phyloP scores from a whole-genome alignment of 2,113 vertebrate genomes.

The Solea senegalensis region DNA sequence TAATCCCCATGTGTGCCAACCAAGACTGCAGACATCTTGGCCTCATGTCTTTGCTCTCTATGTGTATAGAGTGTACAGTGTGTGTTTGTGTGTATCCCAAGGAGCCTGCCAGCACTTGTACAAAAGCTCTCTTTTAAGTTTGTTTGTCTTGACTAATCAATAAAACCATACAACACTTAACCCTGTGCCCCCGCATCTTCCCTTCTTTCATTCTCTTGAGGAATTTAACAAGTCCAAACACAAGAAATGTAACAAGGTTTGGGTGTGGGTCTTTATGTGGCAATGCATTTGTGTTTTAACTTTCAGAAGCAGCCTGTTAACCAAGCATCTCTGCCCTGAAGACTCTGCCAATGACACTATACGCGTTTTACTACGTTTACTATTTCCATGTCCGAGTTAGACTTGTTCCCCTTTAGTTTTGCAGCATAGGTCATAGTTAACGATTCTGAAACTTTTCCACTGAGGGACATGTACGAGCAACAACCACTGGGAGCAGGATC shows the following conservation, averaged over 20 bases:
- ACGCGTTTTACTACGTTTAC: no score
- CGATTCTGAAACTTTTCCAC: no score
- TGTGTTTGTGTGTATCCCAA: constrained; percentile 30
- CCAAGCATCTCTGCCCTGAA: no score
- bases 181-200: constrained; percentile 31
- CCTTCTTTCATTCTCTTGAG: background rate
- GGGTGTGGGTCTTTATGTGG: background rate
- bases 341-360: no score
- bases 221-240: constrained; percentile 26
- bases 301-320: background rate
- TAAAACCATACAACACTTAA: constrained; percentile 55
- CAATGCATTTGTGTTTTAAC: background rate
- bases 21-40: constrained; percentile 62
- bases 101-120: constrained; percentile 51
- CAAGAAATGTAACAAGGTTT: background rate
- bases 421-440: no score
- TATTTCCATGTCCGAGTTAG: no score
- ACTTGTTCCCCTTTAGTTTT: no score
- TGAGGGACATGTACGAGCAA: no score
- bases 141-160: constrained; percentile 52
- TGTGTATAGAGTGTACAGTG: constrained; percentile 14
- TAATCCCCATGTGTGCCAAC: constrained; percentile 53
- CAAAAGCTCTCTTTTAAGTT: constrained; percentile 59
- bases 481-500: no score
- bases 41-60: constrained; percentile 39